These are phyloP conservation scores for Torymus texanus DNA, from an alignment of 2,888 invertebrate species.

Conservation along the genomic window DNA sequence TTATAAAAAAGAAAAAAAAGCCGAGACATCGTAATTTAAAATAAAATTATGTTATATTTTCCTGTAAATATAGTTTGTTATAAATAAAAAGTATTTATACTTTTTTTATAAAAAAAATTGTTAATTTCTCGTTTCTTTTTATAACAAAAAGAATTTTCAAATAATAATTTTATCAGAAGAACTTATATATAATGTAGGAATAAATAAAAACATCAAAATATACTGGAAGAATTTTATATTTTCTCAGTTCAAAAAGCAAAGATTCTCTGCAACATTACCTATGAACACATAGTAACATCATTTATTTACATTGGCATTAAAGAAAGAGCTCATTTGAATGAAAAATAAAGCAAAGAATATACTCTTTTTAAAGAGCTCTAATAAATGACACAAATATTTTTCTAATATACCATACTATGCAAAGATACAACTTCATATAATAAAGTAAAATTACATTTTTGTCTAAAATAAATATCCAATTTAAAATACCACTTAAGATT, in stretches of 20 bases:
- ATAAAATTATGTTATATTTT: conserved; percentile 33
- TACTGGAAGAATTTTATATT: conserved; percentile 44
- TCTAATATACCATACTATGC: conserved; percentile 25
- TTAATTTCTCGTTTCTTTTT: conserved; percentile 29
- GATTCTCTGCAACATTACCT: conserved; percentile 45
- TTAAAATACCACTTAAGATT: conserved; percentile 15
- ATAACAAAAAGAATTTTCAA: conserved; percentile 15
- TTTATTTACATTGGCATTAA: conserved; percentile 50
- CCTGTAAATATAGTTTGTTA: conserved; percentile 45
- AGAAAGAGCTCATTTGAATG: conserved; percentile 34
- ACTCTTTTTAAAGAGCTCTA: conserved; percentile 39
- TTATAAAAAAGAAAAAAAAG: conserved; percentile 55
- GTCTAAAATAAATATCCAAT: conserved; percentile 34
- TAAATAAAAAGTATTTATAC: conserved; percentile 36
- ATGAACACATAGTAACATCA: conserved; percentile 49
- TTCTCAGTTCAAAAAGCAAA: conserved; percentile 41
- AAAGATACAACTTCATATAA: conserved; percentile 42
- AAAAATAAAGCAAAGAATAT: conserved; percentile 33
- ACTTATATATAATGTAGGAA: conserved; percentile 8
- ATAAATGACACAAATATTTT: conserved; percentile 26
- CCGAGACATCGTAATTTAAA: conserved; percentile 45
- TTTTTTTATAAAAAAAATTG: conserved; percentile 28
- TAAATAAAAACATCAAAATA: conserved; percentile 7
- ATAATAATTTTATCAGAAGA: conserved; percentile 17
- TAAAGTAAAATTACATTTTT: conserved; percentile 32